Evolutionary conservation across 2,888 invertebrate genomes (phyloP).

Genomic region (Platycheirus rosarum): DNA sequence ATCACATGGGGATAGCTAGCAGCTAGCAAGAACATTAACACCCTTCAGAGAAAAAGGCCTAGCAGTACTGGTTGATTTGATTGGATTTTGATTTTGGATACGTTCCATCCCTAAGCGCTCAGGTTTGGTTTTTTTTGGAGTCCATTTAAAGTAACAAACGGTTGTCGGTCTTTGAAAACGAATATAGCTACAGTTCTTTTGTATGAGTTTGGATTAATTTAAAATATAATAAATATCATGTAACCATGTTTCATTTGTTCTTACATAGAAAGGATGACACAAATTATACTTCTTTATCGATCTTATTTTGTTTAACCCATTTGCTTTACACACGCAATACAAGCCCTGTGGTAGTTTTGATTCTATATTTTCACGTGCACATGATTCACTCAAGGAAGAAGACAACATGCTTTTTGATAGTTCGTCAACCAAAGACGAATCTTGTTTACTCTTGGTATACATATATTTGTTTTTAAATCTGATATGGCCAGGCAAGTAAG

Average conservation of each 20-base stretch:
- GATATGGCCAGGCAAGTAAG: conserved; percentile 30
- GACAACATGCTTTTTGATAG: conserved; percentile 7
- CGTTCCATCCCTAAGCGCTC: conserved; percentile 33
- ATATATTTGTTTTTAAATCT: not conserved
- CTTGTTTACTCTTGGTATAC: too few species aligned
- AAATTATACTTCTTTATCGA: conserved; percentile 64
- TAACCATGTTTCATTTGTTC: conserved; percentile 60
- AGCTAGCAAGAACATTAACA: conserved; percentile 43
- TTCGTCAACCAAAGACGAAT: conserved; percentile 31
- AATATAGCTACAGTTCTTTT: conserved; percentile 8
- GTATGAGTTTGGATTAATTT: conserved; percentile 21
- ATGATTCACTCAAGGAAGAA: conserved; percentile 6
- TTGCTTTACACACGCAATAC: conserved; percentile 42
- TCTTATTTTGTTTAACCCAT: conserved; percentile 67
- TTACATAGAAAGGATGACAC: conserved; percentile 68
- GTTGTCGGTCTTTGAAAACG: conserved; percentile 2
- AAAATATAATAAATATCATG: conserved; percentile 28
- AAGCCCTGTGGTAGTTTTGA: conserved; percentile 30
- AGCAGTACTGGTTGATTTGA: conserved; percentile 53
- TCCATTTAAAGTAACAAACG: conserved; percentile 17
- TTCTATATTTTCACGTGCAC: conserved; percentile 8
- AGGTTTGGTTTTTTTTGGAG: conserved; percentile 17
- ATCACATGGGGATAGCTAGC: conserved; percentile 2
- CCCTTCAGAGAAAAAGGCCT: conserved; percentile 58
- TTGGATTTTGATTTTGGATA: conserved; percentile 18